Conservation (phyloP, 2,888 invertebrate species). For the Leucophenga maculata region DNA sequence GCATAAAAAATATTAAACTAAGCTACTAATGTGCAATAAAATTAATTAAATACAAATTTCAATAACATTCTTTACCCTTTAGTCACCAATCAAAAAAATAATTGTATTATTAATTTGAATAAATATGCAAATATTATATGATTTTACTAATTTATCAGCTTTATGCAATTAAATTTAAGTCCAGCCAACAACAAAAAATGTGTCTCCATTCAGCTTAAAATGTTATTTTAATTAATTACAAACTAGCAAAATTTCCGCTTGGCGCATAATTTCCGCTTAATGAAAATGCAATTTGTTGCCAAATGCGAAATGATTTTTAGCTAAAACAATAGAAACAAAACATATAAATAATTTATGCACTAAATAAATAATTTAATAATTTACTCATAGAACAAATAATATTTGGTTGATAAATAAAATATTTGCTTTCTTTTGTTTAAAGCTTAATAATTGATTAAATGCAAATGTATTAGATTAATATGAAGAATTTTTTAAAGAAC, state of each 20-base stretch:
- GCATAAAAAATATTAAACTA: no score
- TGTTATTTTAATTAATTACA: constrained; percentile 22
- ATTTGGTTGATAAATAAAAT: no score
- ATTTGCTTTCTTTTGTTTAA: no score
- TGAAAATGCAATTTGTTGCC: constrained; percentile 20
- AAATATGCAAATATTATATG: not conserved
- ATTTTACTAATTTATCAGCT: not conserved
- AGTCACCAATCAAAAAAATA: no score
- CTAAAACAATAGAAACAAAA: constrained; percentile 1
- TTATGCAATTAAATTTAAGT: not conserved
- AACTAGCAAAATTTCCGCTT: constrained; percentile 23
- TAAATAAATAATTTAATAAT: no score
- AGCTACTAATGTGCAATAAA: no score
- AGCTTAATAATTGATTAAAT: no score
- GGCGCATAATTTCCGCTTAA: constrained; percentile 22
- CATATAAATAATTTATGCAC: no score
- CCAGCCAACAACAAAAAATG: not conserved
- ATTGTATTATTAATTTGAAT: constrained; percentile 10
- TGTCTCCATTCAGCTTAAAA: constrained; percentile 1
- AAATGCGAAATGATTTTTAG: not conserved
- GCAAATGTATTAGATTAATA: no score
- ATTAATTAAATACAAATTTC: no score
- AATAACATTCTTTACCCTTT: no score
- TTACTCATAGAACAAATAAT: not conserved
- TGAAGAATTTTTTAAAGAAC: no score